phyloP scores from a whole-genome alignment of 2,888 invertebrate species.

The Tetranychus truncatus region DNA sequence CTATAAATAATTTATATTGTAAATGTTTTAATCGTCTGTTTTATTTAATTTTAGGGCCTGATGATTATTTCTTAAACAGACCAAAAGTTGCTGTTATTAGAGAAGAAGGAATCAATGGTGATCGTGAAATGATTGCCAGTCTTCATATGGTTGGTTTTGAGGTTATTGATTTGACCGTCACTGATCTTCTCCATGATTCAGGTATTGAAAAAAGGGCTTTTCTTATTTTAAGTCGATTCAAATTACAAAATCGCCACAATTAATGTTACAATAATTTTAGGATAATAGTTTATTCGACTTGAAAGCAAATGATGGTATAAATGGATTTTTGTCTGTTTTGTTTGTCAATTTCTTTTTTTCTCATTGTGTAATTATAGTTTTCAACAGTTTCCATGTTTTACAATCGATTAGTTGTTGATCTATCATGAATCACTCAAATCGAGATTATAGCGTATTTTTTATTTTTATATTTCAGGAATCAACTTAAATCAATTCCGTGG shows the following conservation, averaged over 20 bases:
- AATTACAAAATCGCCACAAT: too few species aligned
- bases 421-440: not conserved
- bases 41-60: not conserved
- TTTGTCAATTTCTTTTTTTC: too few species aligned
- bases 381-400: not conserved
- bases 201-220: not conserved
- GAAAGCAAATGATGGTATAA: too few species aligned
- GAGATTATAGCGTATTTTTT: not conserved
- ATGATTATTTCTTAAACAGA: not conserved
- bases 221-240: too few species aligned
- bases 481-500: slow-evolving; percentile 61
- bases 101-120: slow-evolving; percentile 93
- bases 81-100: slow-evolving; percentile 72
- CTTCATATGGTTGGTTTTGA: slow-evolving; percentile 62
- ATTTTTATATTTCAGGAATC: not conserved
- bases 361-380: not conserved
- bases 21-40: not conserved
- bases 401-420: not conserved
- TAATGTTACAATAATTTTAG: too few species aligned
- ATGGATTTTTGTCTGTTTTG: too few species aligned
- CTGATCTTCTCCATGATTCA: slow-evolving; percentile 48
- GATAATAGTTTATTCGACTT: too few species aligned
- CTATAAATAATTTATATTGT: not conserved
- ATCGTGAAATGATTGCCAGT: slow-evolving; percentile 84
- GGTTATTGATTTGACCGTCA: slow-evolving; percentile 86